Base-by-base conservation (phyloP, 1,140 invertebrate genomes). In the Meloidogyne floridensis region DNA sequence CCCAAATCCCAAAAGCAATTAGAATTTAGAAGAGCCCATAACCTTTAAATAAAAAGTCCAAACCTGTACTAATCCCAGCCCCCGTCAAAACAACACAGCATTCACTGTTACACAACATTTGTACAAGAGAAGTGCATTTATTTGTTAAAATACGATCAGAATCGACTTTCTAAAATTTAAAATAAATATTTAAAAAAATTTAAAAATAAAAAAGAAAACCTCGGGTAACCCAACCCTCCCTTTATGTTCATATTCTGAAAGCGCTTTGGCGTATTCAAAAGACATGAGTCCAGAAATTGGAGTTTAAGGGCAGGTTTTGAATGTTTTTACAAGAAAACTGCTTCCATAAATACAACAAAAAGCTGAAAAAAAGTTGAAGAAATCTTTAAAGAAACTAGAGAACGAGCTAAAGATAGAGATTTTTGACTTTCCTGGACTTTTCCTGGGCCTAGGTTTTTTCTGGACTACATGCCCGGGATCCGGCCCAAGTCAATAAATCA, bases 41-140 rank as follows among this genome's bases (percentile, higher is more conserved):
- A 9, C 8, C 43, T 2, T 10, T n/a, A 77, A 77, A 18, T 9
- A 77, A 9, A 18, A 65, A 73, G 42, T 54, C 32, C 76, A 47
- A 69, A 69, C 32, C 72, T 80, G 53, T 88, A 85, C 95, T 97
- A 75, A 98, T 96, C 2, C 97, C 97, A 84, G 97, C 97, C 56
- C 97, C 97, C 32, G 96, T 98, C 88, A 97, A 95, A 51, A 98
- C 92, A 11, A 98, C 95, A 77, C 95, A 93, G 93, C 96, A 95
- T 84, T 94, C 93, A 71, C 95, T 93, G 75, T 92, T 90, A 89
- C 92, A 91, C 70, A 98, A 94, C 92, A 94, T 93, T 80, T 94
- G 91, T 0, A 93, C 93, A 47, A 98, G 91, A 81, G 93, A 88
- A 59, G 92, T 90, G 85, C 94, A 93, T 92, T 98, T 98, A 85